Base-by-base conservation (phyloP, 2,113 vertebrate species). In the Corythoichthys intestinalis region DNA sequence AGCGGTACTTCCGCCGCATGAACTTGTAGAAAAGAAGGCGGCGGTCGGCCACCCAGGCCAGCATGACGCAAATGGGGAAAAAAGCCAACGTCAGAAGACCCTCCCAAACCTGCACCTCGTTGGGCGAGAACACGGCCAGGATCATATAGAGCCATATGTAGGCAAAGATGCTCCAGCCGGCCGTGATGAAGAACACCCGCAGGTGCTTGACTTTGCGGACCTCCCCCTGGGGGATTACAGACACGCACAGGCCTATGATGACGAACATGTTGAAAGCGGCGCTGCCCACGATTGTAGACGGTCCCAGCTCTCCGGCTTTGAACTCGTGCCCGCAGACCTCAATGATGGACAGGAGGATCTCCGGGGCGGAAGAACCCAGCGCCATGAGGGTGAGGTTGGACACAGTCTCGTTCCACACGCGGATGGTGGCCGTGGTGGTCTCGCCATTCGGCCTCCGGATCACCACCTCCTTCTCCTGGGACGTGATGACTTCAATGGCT, bases 81-180 rank as follows among this genome's bases (percentile, higher is more conserved):
- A 99, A 99, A 61, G 95, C 94, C 63, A 99, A 92, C 0, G 97
- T 99, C 70, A 98, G 92, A 3, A 99, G 93, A 58, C 95, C 97
- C 88, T 99, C 97, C 97, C 97, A 99, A 4, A 99, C 94, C 86
- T 99, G 95, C 64, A 99, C 96, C 53, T 93, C 94, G 28, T 97
- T 96, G 52, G 97, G 97, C 15, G 97, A 97, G 83, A 99, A 96
- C 71, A 98, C 97, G 15, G 97, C 97, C 70, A 99, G 90, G 71
- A 99, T 99, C 95, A 99, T 97, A 85, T 99, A 99, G 70, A 99
- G 92, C 97, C 97, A 99, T 84, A 99, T 95, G 84, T 99, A 99
- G 52, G 97, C 97, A 72, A 99, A 99, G 86, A 99, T 93, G 81
- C 97, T 99, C 96, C 97, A 99, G 0, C 94, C 96, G 1, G 97